phyloP scores from a whole-genome alignment of 2,888 invertebrate species.

The Buathra laborator region DNA sequence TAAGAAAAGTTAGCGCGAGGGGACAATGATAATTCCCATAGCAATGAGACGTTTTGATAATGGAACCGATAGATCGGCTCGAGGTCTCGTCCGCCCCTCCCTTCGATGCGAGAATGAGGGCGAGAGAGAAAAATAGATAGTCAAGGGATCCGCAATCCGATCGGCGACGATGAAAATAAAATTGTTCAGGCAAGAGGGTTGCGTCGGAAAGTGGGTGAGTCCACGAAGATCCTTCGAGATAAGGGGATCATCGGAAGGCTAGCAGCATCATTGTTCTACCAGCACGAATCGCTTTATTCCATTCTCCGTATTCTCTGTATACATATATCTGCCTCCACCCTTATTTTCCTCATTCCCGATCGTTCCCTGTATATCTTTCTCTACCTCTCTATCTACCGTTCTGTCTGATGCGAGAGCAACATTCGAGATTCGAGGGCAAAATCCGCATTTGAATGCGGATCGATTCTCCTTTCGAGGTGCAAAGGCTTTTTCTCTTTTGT shows the following conservation, averaged over 20 bases:
- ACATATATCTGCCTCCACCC: neutral
- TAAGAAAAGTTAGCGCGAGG: constrained; percentile 16
- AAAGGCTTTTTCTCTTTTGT: constrained; percentile 36
- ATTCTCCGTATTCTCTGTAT: constrained; percentile 1
- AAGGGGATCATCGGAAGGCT: constrained; percentile 53
- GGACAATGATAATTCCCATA: constrained; percentile 47
- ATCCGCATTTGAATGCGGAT: constrained; percentile 56
- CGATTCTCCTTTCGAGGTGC: constrained; percentile 40
- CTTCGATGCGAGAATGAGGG: constrained; percentile 64
- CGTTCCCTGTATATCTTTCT: constrained; percentile 9
- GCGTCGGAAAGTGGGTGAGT: constrained; percentile 48
- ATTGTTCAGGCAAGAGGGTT: constrained; percentile 43
- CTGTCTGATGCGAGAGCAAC: constrained; percentile 21
- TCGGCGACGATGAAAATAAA: constrained; percentile 55
- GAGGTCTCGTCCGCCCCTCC: constrained; percentile 38
- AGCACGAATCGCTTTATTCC: constrained; percentile 40
- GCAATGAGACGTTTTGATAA: constrained; percentile 51
- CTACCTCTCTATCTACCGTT: neutral
- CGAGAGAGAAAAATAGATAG: constrained; percentile 20
- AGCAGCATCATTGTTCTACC: constrained; percentile 61
- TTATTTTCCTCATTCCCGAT: constrained; percentile 11
- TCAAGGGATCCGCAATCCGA: constrained; percentile 32
- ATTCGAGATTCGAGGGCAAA: constrained; percentile 41
- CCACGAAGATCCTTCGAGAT: constrained; percentile 56
- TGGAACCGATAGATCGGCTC: constrained; percentile 21